These are phyloP conservation scores for Rapana venosa DNA, from an alignment of 2,888 invertebrate species.

Conservation along the genomic window DNA sequence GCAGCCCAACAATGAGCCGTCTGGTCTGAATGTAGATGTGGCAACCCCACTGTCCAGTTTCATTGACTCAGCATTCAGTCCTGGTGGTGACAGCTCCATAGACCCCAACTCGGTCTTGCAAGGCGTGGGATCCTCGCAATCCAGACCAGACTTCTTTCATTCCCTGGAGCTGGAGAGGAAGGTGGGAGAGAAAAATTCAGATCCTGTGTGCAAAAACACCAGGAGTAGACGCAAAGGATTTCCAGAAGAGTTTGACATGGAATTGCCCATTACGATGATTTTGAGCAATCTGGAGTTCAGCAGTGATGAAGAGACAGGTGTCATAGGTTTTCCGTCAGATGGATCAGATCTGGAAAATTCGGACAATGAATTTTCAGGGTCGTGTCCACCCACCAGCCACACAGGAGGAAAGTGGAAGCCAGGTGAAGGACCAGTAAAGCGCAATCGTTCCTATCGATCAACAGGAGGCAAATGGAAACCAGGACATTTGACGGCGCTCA, in stretches of 20 bases:
- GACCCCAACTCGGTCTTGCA: slow-evolving; percentile 58
- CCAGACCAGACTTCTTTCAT: slow-evolving; percentile 86
- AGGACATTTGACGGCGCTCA: slow-evolving; percentile 44
- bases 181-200: slow-evolving; percentile 47
- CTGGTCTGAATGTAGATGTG: slow-evolving; percentile 48
- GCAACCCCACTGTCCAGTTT: slow-evolving; percentile 53
- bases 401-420: slow-evolving; percentile 86
- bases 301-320: slow-evolving; percentile 72
- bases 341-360: slow-evolving; percentile 66
- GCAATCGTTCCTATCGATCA: slow-evolving; percentile 74
- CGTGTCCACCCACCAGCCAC: slow-evolving; percentile 66
- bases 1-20: not conserved
- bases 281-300: slow-evolving; percentile 73
- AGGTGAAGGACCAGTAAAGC: slow-evolving; percentile 61
- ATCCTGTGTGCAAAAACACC: slow-evolving; percentile 41
- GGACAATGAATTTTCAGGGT: slow-evolving; percentile 57
- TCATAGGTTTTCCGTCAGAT: slow-evolving; percentile 62
- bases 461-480: slow-evolving; percentile 55
- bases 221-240: slow-evolving; percentile 41
- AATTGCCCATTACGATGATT: slow-evolving; percentile 73
- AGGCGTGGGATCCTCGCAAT: slow-evolving; percentile 49
- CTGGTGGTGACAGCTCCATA: slow-evolving; percentile 45
- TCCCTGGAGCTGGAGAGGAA: slow-evolving; percentile 82
- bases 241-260: slow-evolving; percentile 51
- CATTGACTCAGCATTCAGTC: slow-evolving; percentile 54